Evolutionary conservation across 1,140 invertebrate genomes (phyloP), one percentile per base, ranked within the genome.

Genomic region (Triops cancriformis): DNA sequence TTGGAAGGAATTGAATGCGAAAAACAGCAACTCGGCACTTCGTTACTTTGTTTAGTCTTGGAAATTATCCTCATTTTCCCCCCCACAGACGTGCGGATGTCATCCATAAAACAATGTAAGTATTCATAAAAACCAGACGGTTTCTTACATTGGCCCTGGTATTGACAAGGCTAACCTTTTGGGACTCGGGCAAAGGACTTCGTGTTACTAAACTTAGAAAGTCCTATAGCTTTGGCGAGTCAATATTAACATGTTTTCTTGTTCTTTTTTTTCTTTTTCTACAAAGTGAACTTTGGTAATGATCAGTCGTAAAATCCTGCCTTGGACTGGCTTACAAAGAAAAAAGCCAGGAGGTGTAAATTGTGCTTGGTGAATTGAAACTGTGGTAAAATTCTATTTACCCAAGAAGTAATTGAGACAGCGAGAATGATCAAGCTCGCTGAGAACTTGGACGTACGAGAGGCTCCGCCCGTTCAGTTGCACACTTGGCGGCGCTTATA

Each of bases 381-480:
- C 51, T 64, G 23, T 18, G 14, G 51, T 18, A 64, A 64, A 23
- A 1, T 23, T 64, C 23, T 64, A 64, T 64, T 64, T 18, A 14
- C 23, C 23, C 23, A 64, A 64, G 23, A 7, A 64, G 23, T 18
- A 64, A 64, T 23, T 64, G 23, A 64, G 51, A 64, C 9, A 64
- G 51, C 18, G 51, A 23, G 51, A 64, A 23, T 64, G 51, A 64
- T 64, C 51, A 64, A 64, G 51, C 51, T 23, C 51, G 18, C 23
- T 64, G 51, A 64, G 23, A 64, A 64, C 23, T 64, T 64, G 51
- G 51, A 23, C 51, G 23, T n/a, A 3, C 18, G 18, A 64, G 51
- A 64, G 18, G 51, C 51, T 64, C 51, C 51, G 51, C 51, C 51
- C 51, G 51, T 64, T 64, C 14, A 64, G 51, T 64, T 64, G 51